Conservation (phyloP, 2,797 vertebrate genomes). For the Gambelia wislizenii region DNA sequence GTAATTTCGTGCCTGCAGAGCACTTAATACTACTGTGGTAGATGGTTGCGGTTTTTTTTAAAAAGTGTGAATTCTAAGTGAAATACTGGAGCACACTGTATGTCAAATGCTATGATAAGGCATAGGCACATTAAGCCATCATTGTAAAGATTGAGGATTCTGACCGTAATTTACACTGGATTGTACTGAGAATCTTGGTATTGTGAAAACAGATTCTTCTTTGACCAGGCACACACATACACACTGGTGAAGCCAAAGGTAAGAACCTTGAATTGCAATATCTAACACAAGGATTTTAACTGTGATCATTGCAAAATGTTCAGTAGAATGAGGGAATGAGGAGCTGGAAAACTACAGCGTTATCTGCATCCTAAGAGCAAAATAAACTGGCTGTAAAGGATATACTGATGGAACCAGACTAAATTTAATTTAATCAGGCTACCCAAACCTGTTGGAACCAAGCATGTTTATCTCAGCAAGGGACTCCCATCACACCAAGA, state of each 20-base stretch:
- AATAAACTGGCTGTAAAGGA: neutral
- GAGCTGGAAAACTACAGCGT: neutral
- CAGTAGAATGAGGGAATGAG: neutral
- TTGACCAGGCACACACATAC: neutral
- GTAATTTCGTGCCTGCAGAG: neutral
- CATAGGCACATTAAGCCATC: neutral
- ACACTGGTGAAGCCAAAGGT: too few species aligned
- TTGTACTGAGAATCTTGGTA: neutral
- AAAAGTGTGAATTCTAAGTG: neutral
- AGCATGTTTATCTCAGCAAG: neutral
- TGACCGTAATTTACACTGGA: neutral
- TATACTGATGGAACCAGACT: too few species aligned
- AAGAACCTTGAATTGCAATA: neutral
- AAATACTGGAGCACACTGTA: neutral
- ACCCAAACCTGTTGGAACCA: neutral
- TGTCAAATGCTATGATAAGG: neutral
- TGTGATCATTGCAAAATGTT: neutral
- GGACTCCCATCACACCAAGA: neutral
- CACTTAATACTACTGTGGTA: neutral
- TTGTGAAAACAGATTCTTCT: neutral
- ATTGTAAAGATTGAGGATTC: neutral
- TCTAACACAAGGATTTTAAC: neutral
- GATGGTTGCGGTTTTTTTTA: neutral
- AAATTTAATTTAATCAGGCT: neutral
- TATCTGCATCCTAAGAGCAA: neutral